phyloP scores from a whole-genome alignment of 2,113 vertebrate species.

The Notothenia rossii region DNA sequence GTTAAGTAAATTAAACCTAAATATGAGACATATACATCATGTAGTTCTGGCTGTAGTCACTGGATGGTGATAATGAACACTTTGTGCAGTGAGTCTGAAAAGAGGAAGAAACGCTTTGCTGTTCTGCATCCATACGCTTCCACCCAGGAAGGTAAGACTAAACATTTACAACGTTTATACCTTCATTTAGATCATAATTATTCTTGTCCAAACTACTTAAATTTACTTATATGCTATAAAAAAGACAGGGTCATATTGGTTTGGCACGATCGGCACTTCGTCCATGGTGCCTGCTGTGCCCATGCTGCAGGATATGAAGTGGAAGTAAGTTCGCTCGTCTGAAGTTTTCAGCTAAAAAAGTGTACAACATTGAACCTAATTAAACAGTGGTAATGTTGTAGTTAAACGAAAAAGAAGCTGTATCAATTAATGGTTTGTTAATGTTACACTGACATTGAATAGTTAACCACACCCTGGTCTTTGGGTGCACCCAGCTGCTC shows the following conservation, averaged over 20 bases:
- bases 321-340: background rate
- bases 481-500: background rate
- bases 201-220: background rate
- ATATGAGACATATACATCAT: background rate
- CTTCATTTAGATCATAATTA: background rate
- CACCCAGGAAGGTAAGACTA: constrained; percentile 21
- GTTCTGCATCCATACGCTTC: background rate
- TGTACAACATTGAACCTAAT: background rate
- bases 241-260: background rate
- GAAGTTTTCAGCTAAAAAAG: background rate
- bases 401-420: background rate
- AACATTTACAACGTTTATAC: background rate
- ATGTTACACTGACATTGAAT: background rate
- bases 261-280: background rate
- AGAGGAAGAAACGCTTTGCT: constrained; percentile 39
- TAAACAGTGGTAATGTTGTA: background rate
- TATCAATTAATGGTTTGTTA: background rate
- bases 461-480: background rate
- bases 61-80: constrained; percentile 36
- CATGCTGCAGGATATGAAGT: background rate
- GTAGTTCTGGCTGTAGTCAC: constrained; percentile 1
- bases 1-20: background rate
- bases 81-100: background rate
- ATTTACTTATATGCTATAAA: background rate
- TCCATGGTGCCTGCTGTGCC: background rate